These are phyloP conservation scores for Kuschelorhynchus macadamiae DNA, from an alignment of 2,888 invertebrate genomes.

Conservation along the genomic window DNA sequence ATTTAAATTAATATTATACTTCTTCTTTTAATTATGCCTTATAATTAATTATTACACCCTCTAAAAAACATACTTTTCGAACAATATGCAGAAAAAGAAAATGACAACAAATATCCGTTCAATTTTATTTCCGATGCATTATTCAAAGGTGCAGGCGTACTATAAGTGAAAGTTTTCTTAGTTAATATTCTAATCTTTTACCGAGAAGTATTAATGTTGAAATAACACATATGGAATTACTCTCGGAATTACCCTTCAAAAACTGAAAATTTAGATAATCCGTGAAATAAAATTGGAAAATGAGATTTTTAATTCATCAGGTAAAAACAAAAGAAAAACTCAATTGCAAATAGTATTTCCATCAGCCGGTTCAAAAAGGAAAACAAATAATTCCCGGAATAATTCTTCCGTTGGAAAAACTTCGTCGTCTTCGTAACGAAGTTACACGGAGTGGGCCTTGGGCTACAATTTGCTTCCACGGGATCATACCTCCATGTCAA, in stretches of 20 bases:
- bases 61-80: too few relatives aligned
- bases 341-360: constrained; percentile 40
- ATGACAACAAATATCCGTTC: too few relatives aligned
- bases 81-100: too few relatives aligned
- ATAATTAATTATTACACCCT: too few relatives aligned
- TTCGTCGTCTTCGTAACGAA: constrained; percentile 44
- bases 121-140: too few relatives aligned
- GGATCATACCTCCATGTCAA: constrained; percentile 59
- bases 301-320: constrained; percentile 28
- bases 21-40: too few relatives aligned
- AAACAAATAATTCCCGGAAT: constrained; percentile 47
- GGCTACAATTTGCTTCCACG: constrained; percentile 61
- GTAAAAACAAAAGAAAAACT: constrained; percentile 35
- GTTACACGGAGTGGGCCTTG: constrained; percentile 51
- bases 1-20: too few relatives aligned
- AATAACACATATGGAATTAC: too few relatives aligned
- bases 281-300: constrained; percentile 9
- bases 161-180: too few relatives aligned
- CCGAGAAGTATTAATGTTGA: too few relatives aligned
- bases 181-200: too few relatives aligned
- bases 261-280: not conserved
- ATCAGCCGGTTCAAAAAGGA: constrained; percentile 39
- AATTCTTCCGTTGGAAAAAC: constrained; percentile 46
- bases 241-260: not conserved
- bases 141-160: too few relatives aligned